Conservation (phyloP, 2,888 invertebrate genomes). For the Norana najaformis region DNA sequence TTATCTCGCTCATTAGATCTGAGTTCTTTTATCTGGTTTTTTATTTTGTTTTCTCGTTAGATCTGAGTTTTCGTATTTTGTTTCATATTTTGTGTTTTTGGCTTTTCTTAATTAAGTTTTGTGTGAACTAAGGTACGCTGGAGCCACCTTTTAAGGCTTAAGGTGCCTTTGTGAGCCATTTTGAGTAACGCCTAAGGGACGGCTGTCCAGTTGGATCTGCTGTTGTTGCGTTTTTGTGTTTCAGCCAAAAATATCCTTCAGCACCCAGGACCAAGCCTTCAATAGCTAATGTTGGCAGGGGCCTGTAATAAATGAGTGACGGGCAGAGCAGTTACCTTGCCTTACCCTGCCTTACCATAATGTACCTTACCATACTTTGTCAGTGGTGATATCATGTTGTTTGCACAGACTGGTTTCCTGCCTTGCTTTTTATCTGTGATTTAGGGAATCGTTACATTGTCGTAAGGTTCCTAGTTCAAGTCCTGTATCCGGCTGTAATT, state of each 20-base stretch:
- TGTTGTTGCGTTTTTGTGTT: not conserved
- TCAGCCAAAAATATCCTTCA: not conserved
- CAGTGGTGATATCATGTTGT: not conserved
- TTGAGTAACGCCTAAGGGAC: not conserved
- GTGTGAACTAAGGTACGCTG: not conserved
- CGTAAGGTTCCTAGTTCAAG: not conserved
- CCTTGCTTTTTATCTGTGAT: not conserved
- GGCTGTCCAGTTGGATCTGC: not conserved
- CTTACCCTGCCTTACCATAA: not conserved
- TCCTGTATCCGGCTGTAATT: not conserved
- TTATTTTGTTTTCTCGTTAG: not conserved
- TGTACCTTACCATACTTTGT: not conserved
- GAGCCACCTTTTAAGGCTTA: not conserved
- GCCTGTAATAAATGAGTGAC: no score
- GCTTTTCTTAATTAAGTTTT: not conserved
- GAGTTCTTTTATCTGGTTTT: not conserved
- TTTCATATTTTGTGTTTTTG: not conserved
- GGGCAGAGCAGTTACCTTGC: not conserved
- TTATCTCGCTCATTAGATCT: constrained; percentile 13
- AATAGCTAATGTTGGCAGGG: not conserved
- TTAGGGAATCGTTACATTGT: not conserved
- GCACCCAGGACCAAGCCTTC: not conserved
- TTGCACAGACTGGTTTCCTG: not conserved
- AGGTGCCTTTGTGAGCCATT: not conserved
- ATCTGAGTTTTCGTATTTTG: not conserved